Percentiles rank a stretch among this genome's conserved stretches.
Evolutionary conservation across 30 jellyfish, hydroid and myxozoan genomes (phyloP).

Genomic region (Hydra vulgaris): DNA sequence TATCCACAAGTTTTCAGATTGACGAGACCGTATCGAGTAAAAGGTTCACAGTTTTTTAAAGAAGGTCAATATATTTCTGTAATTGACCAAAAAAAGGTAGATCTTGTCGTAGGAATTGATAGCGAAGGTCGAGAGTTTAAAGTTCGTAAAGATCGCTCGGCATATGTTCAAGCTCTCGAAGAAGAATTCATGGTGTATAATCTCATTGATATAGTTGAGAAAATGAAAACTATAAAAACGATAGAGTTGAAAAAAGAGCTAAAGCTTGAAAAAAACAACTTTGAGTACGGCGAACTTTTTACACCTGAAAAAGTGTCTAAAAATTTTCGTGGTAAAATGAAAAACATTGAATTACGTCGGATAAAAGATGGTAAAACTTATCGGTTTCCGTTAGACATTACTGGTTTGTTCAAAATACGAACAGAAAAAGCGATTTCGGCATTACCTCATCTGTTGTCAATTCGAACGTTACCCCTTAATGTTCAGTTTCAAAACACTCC

Average conservation of each 20-base stretch:
- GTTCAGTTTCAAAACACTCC: slow-evolving; percentile 26
- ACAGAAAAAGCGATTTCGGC: slow-evolving; percentile 18
- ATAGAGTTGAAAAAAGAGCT: slow-evolving; percentile 23
- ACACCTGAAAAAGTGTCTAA: slow-evolving; percentile 12
- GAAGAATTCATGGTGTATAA: slow-evolving; percentile 9
- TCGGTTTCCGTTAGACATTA: slow-evolving; percentile 15
- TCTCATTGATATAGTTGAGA: slow-evolving; percentile 5
- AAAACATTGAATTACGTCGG: slow-evolving; percentile 21
- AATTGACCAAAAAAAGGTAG: slow-evolving; percentile 20
- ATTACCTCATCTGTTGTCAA: background rate
- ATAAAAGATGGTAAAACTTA: slow-evolving; percentile 15
- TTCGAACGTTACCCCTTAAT: slow-evolving; percentile 17
- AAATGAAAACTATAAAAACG: background rate
- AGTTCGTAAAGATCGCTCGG: slow-evolving; percentile 28
- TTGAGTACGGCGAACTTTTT: slow-evolving; percentile 13
- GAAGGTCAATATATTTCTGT: slow-evolving; percentile 20
- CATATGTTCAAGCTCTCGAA: slow-evolving; percentile 1
- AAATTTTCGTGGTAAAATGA: slow-evolving; percentile 20
- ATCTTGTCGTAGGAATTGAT: slow-evolving; percentile 18
- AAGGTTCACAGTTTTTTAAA: slow-evolving; percentile 14
- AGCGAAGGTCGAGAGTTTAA: slow-evolving; percentile 15
- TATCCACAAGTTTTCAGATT: slow-evolving; percentile 28
- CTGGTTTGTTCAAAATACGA: slow-evolving; percentile 17
- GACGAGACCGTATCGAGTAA: slow-evolving; percentile 3
- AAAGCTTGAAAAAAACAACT: slow-evolving; percentile 9